Base-by-base conservation (phyloP, 2,888 invertebrate genomes). In the Mesopsocus fuscifrons region DNA sequence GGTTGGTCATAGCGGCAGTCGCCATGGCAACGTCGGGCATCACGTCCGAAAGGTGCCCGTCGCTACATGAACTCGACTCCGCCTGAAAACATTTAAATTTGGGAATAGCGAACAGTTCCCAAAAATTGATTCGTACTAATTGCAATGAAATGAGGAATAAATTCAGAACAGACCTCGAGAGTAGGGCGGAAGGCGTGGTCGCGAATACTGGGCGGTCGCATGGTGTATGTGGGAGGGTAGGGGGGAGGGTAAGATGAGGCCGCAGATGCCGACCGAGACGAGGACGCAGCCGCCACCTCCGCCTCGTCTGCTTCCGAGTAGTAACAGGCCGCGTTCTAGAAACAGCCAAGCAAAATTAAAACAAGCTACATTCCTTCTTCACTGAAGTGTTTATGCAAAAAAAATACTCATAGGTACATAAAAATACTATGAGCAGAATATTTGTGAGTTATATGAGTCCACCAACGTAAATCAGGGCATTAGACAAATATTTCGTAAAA, bases 1-100 rank as follows among this genome's bases (percentile, higher is more conserved):
- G 68, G 59, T 69, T 81, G 4, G 66, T 77, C 55, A 69, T 69
- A 49, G 71, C 80, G 49, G 74, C 78, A 44, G 77, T 87, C 54
- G 88, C 88, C 85, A 88, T 87, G 13, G 88, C 88, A 52, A 89
- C 87, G 63, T 91, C 89, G 0, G 89, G 89, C 75, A 89, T 87
- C 54, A 80, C 77, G 48, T 84, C 84, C 17, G 80, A 74, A 47
- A 81, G 63, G 53, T 77, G 77, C 53, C 83, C 74, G 57, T 77
- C 67, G 61, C 70, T 71, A 52, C 72, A 71, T 31, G 70, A 69
- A 56, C 66, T 68, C 50, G 64, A 66, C 50, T 68, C 69, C 31
- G 64, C 64, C 52, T 69, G 56, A 6, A 34, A 30, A 30, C n/a
- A 11, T 11, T 11, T 9, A 31, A 45, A 16, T 54, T 44, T 41